Evolutionary conservation across 2,113 vertebrate species (phyloP), one percentile per base, ranked within the genome.

Genomic region (Oreochromis niloticus): DNA sequence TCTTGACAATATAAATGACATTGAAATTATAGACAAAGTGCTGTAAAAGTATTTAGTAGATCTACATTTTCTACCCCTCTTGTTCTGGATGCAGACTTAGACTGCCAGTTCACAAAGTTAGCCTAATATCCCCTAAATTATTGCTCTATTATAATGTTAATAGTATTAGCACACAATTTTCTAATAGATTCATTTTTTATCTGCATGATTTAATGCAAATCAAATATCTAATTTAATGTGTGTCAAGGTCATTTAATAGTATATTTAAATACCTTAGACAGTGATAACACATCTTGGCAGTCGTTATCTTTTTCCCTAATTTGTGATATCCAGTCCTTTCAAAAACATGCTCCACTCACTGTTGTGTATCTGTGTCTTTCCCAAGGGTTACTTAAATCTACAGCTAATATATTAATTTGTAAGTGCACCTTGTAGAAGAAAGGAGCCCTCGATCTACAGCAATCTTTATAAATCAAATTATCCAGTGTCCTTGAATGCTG

Each of bases 391-490:
- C 41, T 39, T 80, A 80, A 56, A 87, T 73, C 34, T 73, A 19
- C 3, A 24, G 55, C 50, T 78, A 86, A 52, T 34, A 73, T 27
- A 81, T 39, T 39, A 78, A 89, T 84, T 81, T 91, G 9, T 34
- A 61, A 78, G 22, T 73, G 48, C 59, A 80, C 30, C 68, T 85
- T 92, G 82, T 87, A 80, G 48, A 34, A 10, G 24, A 50, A 87
- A 85, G 83, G 80, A 85, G 78, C 55, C 63, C 79, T 92, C 82
- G 43, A 91, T 82, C 88, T 78, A 75, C 52, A 88, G 61, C 14
- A 41, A 81, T 84, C 71, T 89, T 91, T 87, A 85, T 82, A 88
- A 87, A 91, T 90, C 6, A 3, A 92, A 88, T 90, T 82, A 87
- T 61, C 13, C 10, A 7, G n/a, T 80, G 71, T 93, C 87, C 85